phyloP scores from a whole-genome alignment of 2,113 vertebrate species.

The Cyprinus carpio region DNA sequence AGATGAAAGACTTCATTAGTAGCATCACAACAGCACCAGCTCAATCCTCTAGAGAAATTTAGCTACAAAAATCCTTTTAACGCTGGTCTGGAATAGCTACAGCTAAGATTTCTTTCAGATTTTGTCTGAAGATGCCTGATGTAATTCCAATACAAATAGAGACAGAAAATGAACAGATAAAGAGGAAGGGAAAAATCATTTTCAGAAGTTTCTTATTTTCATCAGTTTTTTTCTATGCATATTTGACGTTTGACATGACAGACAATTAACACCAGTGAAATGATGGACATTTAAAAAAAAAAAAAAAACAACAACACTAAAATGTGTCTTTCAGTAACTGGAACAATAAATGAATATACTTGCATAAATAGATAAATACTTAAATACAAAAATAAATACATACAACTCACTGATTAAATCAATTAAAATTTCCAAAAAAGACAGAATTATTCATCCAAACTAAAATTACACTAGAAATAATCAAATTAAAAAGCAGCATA shows the following conservation, averaged over 20 bases:
- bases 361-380: background rate
- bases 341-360: too few species aligned
- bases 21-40: background rate
- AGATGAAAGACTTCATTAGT: slow-evolving; percentile 28
- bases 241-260: background rate
- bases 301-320: too few species aligned
- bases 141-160: background rate
- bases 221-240: background rate
- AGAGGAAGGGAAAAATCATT: background rate
- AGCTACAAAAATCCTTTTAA: slow-evolving; percentile 23
- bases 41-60: slow-evolving; percentile 5
- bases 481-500: background rate
- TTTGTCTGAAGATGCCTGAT: background rate
- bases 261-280: background rate
- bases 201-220: background rate
- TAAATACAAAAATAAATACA: background rate
- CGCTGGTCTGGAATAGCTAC: background rate
- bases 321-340: too few species aligned
- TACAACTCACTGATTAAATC: too few species aligned
- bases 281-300: too few species aligned
- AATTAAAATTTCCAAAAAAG: background rate
- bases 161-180: background rate
- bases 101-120: background rate
- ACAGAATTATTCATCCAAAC: background rate
- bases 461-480: background rate